Evolutionary conservation across 1,140 invertebrate species (phyloP), one percentile per base, ranked within the genome.

Genomic region (Heliconius hermathena): DNA sequence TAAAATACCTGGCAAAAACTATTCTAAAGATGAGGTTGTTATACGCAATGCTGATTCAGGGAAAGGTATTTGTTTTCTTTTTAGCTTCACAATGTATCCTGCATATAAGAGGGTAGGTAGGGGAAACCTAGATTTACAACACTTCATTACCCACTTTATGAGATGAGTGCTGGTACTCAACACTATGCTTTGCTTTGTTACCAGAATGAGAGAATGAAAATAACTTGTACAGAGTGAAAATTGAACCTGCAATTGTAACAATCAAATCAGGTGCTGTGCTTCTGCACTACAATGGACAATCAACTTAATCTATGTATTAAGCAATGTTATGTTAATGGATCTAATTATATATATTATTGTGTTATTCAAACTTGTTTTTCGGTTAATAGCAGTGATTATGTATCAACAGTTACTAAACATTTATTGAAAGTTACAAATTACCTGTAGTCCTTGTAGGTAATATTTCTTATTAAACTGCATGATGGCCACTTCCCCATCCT

Each of bases 41-140:
- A 99, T 99, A 88, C 96, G 98, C 83, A 99, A 99, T 94, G 97
- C 97, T 84, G 98, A 99, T 94, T 98, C 98, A 79, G 98, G 98
- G 87, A 99, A 99, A 98, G 98, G 98, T 98, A 66, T 26, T n/a
- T 9, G 20, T 60, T 60, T 60, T 52, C 49, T 52, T 52, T 52
- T 20, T 52, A 20, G 5, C 0, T 52, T 52, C 6, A 18, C 18
- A 52, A 4, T 52, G 49, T 46, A 46, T 46, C 41, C 41, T 46
- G 41, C 41, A 16, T 46, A 46, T 46, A 46, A 13, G 0, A 46
- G 13, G 11, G 41, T 46, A 13, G 13, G 8, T 11, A 46, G 41
- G 4, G 13, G 41, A 13, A 46, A 16, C 41, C 41, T 13, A 46
- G 33, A 36, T 13, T 46, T 46, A 46, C 13, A 46, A 46, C 13